Evolutionary conservation across 1,140 invertebrate species (phyloP).

Genomic region (Lepidotrigona ventralis): DNA sequence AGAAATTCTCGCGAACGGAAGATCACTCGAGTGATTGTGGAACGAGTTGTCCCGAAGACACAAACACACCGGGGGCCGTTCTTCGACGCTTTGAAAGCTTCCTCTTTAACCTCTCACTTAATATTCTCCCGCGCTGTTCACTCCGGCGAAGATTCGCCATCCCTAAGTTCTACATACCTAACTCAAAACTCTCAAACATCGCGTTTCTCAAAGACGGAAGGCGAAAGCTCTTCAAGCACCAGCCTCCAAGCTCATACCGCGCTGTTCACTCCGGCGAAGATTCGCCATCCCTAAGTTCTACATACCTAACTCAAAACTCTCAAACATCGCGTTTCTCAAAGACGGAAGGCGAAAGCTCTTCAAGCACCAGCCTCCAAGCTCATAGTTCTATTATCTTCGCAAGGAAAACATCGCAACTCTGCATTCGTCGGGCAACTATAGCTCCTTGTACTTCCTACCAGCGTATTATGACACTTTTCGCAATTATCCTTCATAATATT

Average conservation of each 20-base stretch:
- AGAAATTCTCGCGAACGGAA: neutral
- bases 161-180: neutral
- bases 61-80: neutral
- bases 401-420: neutral
- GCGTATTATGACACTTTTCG: neutral
- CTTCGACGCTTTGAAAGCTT: neutral
- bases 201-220: slow-evolving; percentile 13
- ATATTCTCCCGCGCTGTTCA: slow-evolving; percentile 19
- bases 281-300: too few relatives aligned
- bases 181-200: slow-evolving; percentile 1
- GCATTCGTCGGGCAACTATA: neutral
- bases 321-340: slow-evolving; percentile 9
- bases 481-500: slow-evolving; percentile 6
- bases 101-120: slow-evolving; percentile 14
- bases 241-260: neutral
- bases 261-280: neutral
- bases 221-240: neutral
- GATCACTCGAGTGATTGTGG: neutral
- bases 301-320: neutral
- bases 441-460: too few relatives aligned
- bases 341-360: slow-evolving; percentile 1
- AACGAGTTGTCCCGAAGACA: neutral
- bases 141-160: neutral
- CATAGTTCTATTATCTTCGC: neutral
- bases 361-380: neutral